phyloP scores from a whole-genome alignment of 2,113 vertebrate species.

The Psammodynastes pulverulentus region DNA sequence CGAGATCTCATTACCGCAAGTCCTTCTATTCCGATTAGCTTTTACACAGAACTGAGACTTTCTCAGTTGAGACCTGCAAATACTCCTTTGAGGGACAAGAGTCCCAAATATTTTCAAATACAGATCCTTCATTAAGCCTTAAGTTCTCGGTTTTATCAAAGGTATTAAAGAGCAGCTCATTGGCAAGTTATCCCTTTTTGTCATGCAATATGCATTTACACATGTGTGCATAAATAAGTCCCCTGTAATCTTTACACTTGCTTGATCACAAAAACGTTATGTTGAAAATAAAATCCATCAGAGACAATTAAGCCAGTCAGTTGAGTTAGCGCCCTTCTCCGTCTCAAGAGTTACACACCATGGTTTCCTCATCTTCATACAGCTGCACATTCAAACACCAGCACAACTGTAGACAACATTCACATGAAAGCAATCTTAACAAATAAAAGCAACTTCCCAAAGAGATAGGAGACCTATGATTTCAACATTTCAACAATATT shows the following conservation, averaged over 20 bases:
- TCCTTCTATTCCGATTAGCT: slow-evolving; percentile 1
- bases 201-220: not conserved
- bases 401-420: not conserved
- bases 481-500: not conserved
- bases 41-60: not conserved
- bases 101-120: not conserved
- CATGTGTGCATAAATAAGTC: not conserved
- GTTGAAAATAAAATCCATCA: not conserved
- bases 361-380: slow-evolving; percentile 41
- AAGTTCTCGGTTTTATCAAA: not conserved
- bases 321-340: slow-evolving; percentile 36
- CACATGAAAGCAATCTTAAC: not conserved
- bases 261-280: not conserved
- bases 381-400: slow-evolving; percentile 28
- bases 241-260: not conserved
- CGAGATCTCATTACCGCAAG: not conserved
- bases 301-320: slow-evolving; percentile 14
- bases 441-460: not conserved
- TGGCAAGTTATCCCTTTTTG: rapidly evolving
- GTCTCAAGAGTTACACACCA: slow-evolving; percentile 29
- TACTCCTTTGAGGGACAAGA: not conserved
- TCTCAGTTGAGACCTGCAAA: not conserved
- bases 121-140: not conserved
- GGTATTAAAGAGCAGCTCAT: not conserved
- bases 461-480: not conserved